A percentile compares a stretch with the other conserved stretches of the same genome.
Conservation (phyloP, 2,113 vertebrate genomes). For the Elephas maximus region DNA sequence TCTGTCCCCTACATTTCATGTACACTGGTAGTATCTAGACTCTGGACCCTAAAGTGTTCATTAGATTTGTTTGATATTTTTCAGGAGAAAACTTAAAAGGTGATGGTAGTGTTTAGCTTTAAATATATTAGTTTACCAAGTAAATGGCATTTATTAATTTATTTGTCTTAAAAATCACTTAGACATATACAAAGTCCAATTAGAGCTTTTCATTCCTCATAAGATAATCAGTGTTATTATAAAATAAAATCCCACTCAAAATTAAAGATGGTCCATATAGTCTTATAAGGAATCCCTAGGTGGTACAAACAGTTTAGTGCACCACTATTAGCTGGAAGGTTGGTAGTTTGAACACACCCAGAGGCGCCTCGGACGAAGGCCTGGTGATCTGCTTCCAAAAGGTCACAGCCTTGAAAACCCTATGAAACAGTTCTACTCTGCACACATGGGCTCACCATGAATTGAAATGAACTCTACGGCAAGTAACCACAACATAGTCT, state of each 20-base stretch:
- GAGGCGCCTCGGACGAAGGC: not conserved
- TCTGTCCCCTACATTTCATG: not conserved
- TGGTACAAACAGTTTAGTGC: not conserved
- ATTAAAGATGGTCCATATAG: not conserved
- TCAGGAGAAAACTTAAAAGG: slow-evolving; percentile 20
- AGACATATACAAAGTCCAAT: not conserved
- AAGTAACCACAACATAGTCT: not conserved
- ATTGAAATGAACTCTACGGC: not conserved
- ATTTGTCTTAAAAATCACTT: slow-evolving; percentile 15
- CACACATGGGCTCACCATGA: not conserved
- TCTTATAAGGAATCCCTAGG: not conserved
- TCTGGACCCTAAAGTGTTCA: not conserved
- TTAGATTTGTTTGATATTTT: not conserved
- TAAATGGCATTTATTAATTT: slow-evolving; percentile 6
- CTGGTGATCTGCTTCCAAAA: not conserved
- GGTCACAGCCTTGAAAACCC: not conserved
- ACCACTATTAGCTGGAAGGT: not conserved
- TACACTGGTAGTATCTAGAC: not conserved
- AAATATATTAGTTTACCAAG: not conserved
- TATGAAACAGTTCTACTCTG: not conserved
- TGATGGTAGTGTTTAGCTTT: not conserved
- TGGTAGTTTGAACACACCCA: not conserved
- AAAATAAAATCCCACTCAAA: slow-evolving; percentile 50
- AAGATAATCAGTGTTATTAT: slow-evolving; percentile 18
- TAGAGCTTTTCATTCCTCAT: not conserved